phyloP scores from a whole-genome alignment of 2,888 invertebrate species.

The Dascillus cervinus region DNA sequence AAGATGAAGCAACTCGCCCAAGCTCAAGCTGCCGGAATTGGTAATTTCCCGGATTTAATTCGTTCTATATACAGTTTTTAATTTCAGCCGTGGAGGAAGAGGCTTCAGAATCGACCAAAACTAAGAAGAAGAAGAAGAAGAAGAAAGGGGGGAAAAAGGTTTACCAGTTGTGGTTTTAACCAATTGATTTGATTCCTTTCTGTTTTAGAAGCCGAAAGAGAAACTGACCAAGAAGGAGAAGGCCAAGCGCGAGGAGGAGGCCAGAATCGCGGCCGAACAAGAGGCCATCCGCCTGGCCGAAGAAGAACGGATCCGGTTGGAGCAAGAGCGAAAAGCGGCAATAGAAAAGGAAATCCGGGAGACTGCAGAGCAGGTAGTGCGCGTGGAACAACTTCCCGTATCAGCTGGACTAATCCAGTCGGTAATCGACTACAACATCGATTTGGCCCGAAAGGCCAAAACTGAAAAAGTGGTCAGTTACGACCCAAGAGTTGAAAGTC shows the following conservation, averaged over 20 bases:
- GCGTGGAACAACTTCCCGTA: conserved; percentile 31
- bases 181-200: not conserved
- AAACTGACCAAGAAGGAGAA: conserved; percentile 43
- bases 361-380: conserved; percentile 25
- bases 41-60: no score
- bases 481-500: not conserved
- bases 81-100: not conserved
- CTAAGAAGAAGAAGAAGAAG: conserved; percentile 8
- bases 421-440: conserved; percentile 9
- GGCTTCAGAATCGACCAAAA: not conserved
- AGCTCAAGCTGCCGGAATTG: conserved; percentile 3
- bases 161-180: not conserved
- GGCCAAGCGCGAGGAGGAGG: conserved; percentile 38
- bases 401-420: conserved; percentile 12
- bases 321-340: conserved; percentile 28
- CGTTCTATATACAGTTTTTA: not conserved
- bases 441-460: conserved; percentile 17
- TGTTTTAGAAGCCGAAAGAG: conserved; percentile 30
- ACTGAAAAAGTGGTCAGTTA: conserved; percentile 18
- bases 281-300: conserved; percentile 22
- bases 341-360: conserved; percentile 37
- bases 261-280: conserved; percentile 26
- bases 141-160: conserved; percentile 1
- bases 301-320: conserved; percentile 24
- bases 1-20: conserved; percentile 12